Evolutionary conservation across 2,888 invertebrate species (phyloP).

Genomic region (Scrobipalpa costella): DNA sequence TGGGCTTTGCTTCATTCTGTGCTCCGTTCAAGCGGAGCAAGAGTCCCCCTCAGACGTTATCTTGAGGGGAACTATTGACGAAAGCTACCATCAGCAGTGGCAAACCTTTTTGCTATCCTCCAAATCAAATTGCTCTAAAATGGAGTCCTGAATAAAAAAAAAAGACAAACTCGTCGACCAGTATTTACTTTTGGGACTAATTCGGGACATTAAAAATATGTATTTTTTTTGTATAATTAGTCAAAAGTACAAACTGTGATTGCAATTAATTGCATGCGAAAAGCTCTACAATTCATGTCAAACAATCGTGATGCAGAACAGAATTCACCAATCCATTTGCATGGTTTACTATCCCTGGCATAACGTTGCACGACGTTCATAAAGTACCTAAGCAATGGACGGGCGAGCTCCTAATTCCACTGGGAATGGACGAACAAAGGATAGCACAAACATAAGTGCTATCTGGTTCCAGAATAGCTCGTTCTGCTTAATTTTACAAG

Average conservation of each 20-base stretch:
- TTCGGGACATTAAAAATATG: no score
- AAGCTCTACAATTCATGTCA: neutral
- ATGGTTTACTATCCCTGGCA: neutral
- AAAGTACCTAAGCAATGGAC: conserved; percentile 7
- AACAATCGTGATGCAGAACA: neutral
- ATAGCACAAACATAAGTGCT: neutral
- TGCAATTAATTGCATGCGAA: no score
- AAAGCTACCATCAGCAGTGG: conserved; percentile 3
- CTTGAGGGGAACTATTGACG: conserved; percentile 3
- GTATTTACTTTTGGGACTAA: no score
- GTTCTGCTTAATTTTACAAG: neutral
- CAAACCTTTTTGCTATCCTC: neutral
- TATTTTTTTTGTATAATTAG: no score
- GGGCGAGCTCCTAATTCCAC: conserved; percentile 16
- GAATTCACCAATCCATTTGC: neutral
- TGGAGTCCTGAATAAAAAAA: no score
- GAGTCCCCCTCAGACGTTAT: conserved; percentile 18
- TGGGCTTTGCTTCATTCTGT: conserved; percentile 45
- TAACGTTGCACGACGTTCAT: neutral
- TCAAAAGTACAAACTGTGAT: no score
- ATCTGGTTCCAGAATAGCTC: conserved; percentile 1
- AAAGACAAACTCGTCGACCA: no score
- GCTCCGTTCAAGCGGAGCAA: conserved; percentile 54
- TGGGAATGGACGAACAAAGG: conserved; percentile 17
- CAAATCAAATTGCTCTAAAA: neutral